Percentiles rank a stretch among this genome's conserved stretches.
phyloP scores from a whole-genome alignment of 2,113 vertebrate genomes.

The Pardalotus punctatus region DNA sequence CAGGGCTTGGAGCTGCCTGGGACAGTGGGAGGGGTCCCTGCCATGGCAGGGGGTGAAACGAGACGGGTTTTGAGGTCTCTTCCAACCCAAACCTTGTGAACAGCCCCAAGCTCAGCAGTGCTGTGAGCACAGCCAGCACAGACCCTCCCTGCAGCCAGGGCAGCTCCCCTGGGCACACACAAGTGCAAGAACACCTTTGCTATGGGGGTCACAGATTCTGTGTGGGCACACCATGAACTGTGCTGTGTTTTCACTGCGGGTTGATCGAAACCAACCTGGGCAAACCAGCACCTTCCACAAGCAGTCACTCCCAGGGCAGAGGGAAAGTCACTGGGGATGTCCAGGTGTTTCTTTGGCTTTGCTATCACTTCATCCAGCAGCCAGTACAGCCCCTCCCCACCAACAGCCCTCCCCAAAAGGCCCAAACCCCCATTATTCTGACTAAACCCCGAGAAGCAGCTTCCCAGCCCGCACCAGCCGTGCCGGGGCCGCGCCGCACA shows the following conservation, averaged over 20 bases:
- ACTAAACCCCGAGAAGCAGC: rapidly evolving
- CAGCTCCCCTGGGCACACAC: not conserved
- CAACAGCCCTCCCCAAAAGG: not conserved
- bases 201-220: not conserved
- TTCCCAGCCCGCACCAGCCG: rapidly evolving
- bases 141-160: not conserved
- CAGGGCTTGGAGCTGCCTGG: too few relatives aligned
- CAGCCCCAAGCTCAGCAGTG: rapidly evolving
- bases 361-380: rapidly evolving
- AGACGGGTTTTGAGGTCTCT: not conserved
- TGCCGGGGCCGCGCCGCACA: not conserved
- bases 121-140: not conserved
- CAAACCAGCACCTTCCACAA: not conserved
- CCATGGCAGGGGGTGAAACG: not conserved
- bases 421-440: not conserved
- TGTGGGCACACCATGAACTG: not conserved
- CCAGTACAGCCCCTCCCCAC: not conserved
- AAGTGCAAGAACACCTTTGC: not conserved
- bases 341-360: not conserved
- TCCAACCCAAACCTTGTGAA: not conserved
- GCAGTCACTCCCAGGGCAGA: not conserved
- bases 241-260: rapidly evolving
- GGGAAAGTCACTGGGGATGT: rapidly evolving
- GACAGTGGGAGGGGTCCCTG: not conserved
- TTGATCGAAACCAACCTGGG: not conserved